Conservation (phyloP, 2,797 vertebrate genomes). For the Premnoplex brunnescens region DNA sequence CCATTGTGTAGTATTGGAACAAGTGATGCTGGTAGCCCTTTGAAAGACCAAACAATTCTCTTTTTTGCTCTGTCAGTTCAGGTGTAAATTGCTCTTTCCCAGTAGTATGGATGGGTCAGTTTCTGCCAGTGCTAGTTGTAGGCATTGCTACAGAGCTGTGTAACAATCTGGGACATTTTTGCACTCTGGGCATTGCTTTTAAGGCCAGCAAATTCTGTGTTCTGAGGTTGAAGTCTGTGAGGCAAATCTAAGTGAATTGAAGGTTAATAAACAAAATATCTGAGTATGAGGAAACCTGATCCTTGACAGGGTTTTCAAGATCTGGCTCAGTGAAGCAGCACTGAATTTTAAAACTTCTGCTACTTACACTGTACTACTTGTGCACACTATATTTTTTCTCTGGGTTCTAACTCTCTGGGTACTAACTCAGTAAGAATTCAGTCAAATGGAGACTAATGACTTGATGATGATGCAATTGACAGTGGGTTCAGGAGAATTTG, state of each 20-base stretch:
- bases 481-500: neutral
- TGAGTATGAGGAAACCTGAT: neutral
- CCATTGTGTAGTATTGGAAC: rapidly evolving
- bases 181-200: neutral
- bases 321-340: neutral
- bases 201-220: neutral
- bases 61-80: neutral
- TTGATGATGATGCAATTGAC: neutral
- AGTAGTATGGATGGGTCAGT: neutral
- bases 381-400: neutral
- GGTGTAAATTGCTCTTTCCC: neutral
- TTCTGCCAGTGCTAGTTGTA: neutral
- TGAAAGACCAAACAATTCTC: neutral
- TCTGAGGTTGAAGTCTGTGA: neutral
- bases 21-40: neutral
- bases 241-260: neutral
- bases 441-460: neutral
- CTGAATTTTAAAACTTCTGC: neutral
- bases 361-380: neutral
- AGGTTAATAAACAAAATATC: neutral
- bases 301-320: neutral
- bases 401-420: neutral
- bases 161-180: neutral
- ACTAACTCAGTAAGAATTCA: neutral
- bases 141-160: rapidly evolving